These are phyloP conservation scores for Eumerus sabulonum DNA, from an alignment of 2,888 invertebrate species.

Conservation along the genomic window DNA sequence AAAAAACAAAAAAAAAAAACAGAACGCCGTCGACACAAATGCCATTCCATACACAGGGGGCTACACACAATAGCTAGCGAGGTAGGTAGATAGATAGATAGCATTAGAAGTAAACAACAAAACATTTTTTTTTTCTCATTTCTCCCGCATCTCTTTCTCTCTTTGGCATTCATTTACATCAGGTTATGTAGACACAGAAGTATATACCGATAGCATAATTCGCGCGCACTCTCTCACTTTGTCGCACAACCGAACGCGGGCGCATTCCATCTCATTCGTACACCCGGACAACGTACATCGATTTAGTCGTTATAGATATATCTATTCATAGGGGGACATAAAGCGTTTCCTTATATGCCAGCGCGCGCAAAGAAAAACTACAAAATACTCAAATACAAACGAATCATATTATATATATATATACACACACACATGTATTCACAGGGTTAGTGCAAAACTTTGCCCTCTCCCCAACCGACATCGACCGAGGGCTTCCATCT, in stretches of 20 bases:
- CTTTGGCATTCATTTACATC: constrained; percentile 50
- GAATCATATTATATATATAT: constrained; percentile 3
- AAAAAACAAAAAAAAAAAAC: constrained; percentile 25
- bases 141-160: constrained; percentile 26
- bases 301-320: constrained; percentile 6
- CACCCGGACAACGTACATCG: constrained; percentile 6
- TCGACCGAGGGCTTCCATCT: constrained; percentile 11
- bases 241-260: constrained; percentile 40
- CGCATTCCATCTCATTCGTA: constrained; percentile 41
- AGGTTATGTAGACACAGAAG: constrained; percentile 33
- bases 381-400: constrained; percentile 35
- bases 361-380: constrained; percentile 66
- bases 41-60: constrained; percentile 24
- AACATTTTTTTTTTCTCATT: constrained; percentile 33
- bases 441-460: constrained; percentile 26
- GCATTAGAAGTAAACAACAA: constrained; percentile 63
- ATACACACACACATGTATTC: constrained; percentile 27
- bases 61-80: constrained; percentile 29
- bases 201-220: neutral
- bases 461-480: constrained; percentile 14
- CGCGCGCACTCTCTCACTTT: constrained; percentile 12
- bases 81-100: constrained; percentile 27
- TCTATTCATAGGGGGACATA: constrained; percentile 36
- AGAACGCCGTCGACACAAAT: neutral
- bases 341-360: constrained; percentile 67